Conservation (phyloP, 1,140 invertebrate genomes). For the silkworm (Bombyx mori) region ASM3026992v2 NC_085123.1:7000501-7001000, state of each 20-base stretch:
- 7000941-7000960: constrained; percentile 31
- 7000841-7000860: constrained; percentile 75
- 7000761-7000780: constrained; percentile 74
- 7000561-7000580: constrained; percentile 60
- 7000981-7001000: constrained; percentile 74
- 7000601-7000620: constrained; percentile 57
- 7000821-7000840: constrained; percentile 77
- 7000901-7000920: constrained; percentile 23
- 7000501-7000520: too few species aligned
- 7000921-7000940: constrained; percentile 13
- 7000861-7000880: constrained; percentile 84
- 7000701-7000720: constrained; percentile 9
- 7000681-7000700: constrained; percentile 50
- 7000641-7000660: constrained; percentile 62
- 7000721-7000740: too few species aligned
- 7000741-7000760: constrained; percentile 11
- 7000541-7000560: constrained; percentile 64
- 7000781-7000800: constrained; percentile 78
- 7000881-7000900: constrained; percentile 57
- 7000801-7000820: constrained; percentile 81
- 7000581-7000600: constrained; percentile 63
- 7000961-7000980: constrained; percentile 52
- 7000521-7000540: constrained; percentile 8
- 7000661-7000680: constrained; percentile 55
- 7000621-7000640: constrained; percentile 55